Conservation (phyloP, 1,140 invertebrate genomes). For the Xylocopa sonorina region DNA sequence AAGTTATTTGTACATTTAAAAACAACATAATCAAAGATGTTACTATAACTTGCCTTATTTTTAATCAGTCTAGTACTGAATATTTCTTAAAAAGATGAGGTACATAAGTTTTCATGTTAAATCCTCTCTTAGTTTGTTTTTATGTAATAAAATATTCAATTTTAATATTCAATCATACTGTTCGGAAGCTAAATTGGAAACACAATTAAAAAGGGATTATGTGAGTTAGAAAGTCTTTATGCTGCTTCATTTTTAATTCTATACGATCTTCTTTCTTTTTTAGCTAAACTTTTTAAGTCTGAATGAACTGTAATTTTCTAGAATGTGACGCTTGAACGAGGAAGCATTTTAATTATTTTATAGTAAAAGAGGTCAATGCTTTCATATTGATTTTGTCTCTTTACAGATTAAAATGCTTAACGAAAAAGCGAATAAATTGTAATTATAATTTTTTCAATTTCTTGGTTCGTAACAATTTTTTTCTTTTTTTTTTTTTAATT, state of each 20-base stretch:
- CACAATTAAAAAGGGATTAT: constrained; percentile 11
- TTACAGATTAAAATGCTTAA: constrained; percentile 25
- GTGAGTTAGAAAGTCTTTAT: constrained; percentile 23
- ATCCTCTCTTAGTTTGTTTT: constrained; percentile 32
- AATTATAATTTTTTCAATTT: constrained; percentile 3
- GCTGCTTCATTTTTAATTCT: constrained; percentile 20
- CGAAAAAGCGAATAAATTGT: constrained; percentile 4
- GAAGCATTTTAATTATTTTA: constrained; percentile 23
- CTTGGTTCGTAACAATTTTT: no score
- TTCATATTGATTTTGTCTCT: constrained; percentile 5
- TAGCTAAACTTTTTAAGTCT: not conserved
- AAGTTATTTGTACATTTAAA: constrained; percentile 60
- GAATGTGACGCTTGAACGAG: constrained; percentile 10
- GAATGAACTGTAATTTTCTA: constrained; percentile 8
- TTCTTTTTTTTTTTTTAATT: constrained; percentile 13
- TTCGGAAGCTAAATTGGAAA: constrained; percentile 14
- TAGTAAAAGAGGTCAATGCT: constrained; percentile 22
- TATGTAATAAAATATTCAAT: constrained; percentile 48
- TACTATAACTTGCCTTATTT: constrained; percentile 53
- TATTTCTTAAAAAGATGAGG: constrained; percentile 47
- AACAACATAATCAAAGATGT: constrained; percentile 47
- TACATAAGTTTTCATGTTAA: constrained; percentile 40
- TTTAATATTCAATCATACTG: constrained; percentile 5
- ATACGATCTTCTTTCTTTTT: not conserved
- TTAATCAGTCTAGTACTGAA: constrained; percentile 61